Evolutionary conservation across 2,113 vertebrate genomes (phyloP).

Genomic region (Mormyrus iriodes): DNA sequence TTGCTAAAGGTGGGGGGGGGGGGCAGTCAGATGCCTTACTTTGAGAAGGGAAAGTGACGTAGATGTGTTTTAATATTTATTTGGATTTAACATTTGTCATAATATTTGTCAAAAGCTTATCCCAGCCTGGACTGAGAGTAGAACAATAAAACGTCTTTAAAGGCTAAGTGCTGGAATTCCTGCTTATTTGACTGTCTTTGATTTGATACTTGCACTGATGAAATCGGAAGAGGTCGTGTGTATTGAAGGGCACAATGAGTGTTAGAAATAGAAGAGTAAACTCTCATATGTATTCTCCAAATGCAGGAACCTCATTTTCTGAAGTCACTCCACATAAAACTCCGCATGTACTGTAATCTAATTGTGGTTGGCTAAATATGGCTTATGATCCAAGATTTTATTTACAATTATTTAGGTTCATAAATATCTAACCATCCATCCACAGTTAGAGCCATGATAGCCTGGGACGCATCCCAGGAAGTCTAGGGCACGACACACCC

Average conservation of each 20-base stretch:
- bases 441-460: neutral
- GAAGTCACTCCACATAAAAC: neutral
- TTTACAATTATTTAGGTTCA: neutral
- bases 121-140: neutral
- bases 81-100: neutral
- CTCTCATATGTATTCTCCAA: neutral
- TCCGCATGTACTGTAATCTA: neutral
- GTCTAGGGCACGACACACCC: neutral
- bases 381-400: neutral
- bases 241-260: neutral
- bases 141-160: neutral
- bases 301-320: neutral
- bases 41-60: neutral
- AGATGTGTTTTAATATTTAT: neutral
- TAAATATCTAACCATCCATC: constrained; percentile 3
- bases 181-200: neutral
- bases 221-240: neutral
- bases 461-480: neutral
- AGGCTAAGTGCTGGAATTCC: neutral
- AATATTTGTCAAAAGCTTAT: neutral
- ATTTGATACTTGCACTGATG: neutral
- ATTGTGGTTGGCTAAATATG: neutral
- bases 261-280: neutral
- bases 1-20: neutral
- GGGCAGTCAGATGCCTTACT: neutral